These are phyloP conservation scores for Dorcus hopei DNA, from an alignment of 2,888 invertebrate species.

Conservation along the genomic window DNA sequence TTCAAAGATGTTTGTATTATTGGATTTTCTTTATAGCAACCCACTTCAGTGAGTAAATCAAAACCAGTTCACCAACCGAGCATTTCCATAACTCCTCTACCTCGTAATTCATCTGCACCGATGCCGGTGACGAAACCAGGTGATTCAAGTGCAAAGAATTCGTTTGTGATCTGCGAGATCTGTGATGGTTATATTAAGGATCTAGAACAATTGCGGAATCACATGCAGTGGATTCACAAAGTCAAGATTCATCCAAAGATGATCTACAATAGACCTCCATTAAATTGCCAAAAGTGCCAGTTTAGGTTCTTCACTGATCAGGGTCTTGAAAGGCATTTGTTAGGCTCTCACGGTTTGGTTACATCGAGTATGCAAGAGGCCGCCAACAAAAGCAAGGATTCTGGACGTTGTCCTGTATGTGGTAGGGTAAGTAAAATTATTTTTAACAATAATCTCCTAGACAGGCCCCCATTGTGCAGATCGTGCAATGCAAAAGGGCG, in stretches of 20 bases:
- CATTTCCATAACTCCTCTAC: constrained; percentile 86
- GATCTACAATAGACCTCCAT: constrained; percentile 90
- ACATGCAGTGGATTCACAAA: constrained; percentile 98
- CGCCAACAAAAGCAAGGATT: constrained; percentile 91
- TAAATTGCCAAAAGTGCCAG: constrained; percentile 95
- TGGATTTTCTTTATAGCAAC: constrained; percentile 6
- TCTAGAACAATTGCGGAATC: constrained; percentile 87
- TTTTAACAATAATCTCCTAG: background rate
- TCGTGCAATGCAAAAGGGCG: no score
- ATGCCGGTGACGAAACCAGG: constrained; percentile 48
- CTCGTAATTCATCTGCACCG: constrained; percentile 60
- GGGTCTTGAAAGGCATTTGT: constrained; percentile 90
- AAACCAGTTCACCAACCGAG: constrained; percentile 70
- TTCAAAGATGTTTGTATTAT: background rate
- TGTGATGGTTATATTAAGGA: constrained; percentile 97
- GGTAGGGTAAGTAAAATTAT: constrained; percentile 68
- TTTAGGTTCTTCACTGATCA: constrained; percentile 96
- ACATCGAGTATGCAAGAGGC: constrained; percentile 96
- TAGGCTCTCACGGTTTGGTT: constrained; percentile 91
- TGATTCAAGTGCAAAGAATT: constrained; percentile 65
- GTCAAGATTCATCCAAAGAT: constrained; percentile 94
- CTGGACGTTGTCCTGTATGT: constrained; percentile 92
- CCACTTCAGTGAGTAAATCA: constrained; percentile 23
- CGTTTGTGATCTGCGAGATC: constrained; percentile 93
- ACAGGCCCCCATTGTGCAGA: no score